Evolutionary conservation across 1,140 invertebrate species (phyloP), one percentile per base, ranked within the genome.

Genomic region (Chironomus striatipennis): DNA sequence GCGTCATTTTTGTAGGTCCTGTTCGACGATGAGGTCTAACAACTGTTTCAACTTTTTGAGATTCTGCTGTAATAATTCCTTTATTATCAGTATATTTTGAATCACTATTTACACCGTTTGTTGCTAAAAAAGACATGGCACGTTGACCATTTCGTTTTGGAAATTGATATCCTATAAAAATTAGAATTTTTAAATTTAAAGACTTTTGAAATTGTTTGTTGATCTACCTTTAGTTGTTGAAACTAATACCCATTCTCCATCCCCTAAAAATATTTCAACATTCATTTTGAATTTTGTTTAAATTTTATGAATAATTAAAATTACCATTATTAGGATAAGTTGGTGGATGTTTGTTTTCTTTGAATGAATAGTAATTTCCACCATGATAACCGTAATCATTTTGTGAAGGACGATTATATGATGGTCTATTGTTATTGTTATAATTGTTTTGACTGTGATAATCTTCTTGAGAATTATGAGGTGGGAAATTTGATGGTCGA

Each of bases 231-330:
- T 90, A 9, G 90, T 92, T 1, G 90, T 91, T 0, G 91, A 91
- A 7, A 93, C 79, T 0, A 93, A 81, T 2, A 93, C 86, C 91
- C 91, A 93, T 75, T 91, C 87, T 0, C 91, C 91, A 75, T 91
- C 88, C 1, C 47, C 47, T 57, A n/a, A 10, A 15, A 57, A 34
- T 34, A 34, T 34, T 34, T 34, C 24, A 34, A 2, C 5, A 34
- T 34, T 34, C 47, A 57, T 57, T 57, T 57, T 57, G n/a, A 12
- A 57, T 57, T n/a, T 12, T 57, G 15, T 57, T 15, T 0, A 10
- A 57, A 5, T 57, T 57, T 57, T 1, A 57, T 34, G 5, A 57
- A 57, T 12, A 57, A 15, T 57, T 57, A 12, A 57, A 12, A 15
- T 57, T 57, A 70, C 89, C 88, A 76, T 85, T 85, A 0, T 84